A percentile compares a stretch with the other conserved stretches of the same genome.
phyloP scores from a whole-genome alignment of 1,140 invertebrate genomes.

The Papilio xuthus region DNA sequence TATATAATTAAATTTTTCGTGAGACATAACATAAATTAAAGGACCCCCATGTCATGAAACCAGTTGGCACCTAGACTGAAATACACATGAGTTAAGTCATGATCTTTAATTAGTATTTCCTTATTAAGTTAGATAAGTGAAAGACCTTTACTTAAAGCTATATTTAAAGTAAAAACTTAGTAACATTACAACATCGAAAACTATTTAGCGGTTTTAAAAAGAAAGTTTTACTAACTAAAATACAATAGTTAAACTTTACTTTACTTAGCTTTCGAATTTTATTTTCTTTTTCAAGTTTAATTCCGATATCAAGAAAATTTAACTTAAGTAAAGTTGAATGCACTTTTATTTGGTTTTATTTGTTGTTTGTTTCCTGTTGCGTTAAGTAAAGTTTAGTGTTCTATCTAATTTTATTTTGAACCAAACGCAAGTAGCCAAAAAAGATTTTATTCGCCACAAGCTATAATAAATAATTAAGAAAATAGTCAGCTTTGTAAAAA shows the following conservation, averaged over 20 bases:
- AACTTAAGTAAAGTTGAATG: slow-evolving; percentile 1
- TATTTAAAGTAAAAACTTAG: background rate
- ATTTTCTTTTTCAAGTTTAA: slow-evolving; percentile 5
- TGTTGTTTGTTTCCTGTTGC: background rate
- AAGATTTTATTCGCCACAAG: background rate
- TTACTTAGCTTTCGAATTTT: background rate
- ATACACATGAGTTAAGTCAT: no score
- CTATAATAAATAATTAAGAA: background rate
- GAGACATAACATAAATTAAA: no score
- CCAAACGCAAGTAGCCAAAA: background rate
- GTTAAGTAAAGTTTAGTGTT: slow-evolving; percentile 14
- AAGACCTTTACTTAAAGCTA: background rate
- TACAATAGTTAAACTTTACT: background rate
- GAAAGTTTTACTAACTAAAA: slow-evolving; percentile 6
- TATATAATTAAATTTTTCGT: no score
- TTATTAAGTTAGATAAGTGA: background rate
- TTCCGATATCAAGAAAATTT: slow-evolving; percentile 9
- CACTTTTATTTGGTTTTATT: slow-evolving; percentile 15
- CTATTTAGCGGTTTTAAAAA: background rate
- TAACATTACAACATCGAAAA: background rate
- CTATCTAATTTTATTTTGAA: background rate
- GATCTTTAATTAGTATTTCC: no score
- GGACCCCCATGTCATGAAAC: no score
- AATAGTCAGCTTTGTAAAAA: no score
- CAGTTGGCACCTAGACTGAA: no score